Conservation (phyloP, 2,797 vertebrate species). For the Oreochromis grahami region DNA sequence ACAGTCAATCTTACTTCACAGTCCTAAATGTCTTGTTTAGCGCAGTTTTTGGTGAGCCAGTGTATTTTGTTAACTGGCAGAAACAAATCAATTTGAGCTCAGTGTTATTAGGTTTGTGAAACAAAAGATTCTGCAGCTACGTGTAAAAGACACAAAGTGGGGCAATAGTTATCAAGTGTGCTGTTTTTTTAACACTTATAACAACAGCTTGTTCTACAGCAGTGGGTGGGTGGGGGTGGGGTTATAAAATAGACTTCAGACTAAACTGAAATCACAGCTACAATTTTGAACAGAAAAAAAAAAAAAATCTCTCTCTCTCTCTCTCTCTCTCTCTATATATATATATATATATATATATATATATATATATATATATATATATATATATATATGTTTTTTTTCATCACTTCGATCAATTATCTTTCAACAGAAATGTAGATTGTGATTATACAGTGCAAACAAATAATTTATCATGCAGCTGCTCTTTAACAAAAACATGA, state of each 20-base stretch:
- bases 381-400: neutral
- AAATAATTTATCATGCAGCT: neutral
- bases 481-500: conserved; percentile 3
- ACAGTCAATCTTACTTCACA: neutral
- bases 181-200: neutral
- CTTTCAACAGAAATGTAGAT: neutral
- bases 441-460: neutral
- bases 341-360: neutral
- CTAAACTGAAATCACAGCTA: neutral
- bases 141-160: neutral
- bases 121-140: neutral
- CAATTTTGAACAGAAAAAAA: neutral
- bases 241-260: neutral
- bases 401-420: neutral
- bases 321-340: neutral
- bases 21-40: neutral
- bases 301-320: too few species aligned
- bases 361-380: neutral
- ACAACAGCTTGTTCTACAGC: neutral
- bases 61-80: neutral
- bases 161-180: neutral
- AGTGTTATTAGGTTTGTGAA: neutral
- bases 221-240: too few species aligned
- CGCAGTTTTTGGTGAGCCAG: neutral
- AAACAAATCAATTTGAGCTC: neutral